Conservation (phyloP, 2,113 vertebrate genomes). For the Gasterosteus aculeatus region DNA sequence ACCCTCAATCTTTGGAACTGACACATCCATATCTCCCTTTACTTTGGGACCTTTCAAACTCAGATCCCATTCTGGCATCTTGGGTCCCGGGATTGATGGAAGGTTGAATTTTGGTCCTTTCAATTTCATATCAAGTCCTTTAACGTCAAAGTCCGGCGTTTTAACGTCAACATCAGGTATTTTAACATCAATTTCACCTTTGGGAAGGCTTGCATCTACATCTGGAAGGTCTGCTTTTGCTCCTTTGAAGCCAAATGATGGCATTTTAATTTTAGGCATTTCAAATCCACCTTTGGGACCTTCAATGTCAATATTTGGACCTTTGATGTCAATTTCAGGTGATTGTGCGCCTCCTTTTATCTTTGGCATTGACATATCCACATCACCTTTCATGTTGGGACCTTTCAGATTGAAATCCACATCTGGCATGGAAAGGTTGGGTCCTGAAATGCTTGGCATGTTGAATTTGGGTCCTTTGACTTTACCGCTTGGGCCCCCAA, state of each 20-base stretch:
- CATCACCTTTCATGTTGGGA: neutral
- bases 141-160: neutral
- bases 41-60: conserved; percentile 68
- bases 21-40: conserved; percentile 18
- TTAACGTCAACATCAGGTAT: conserved; percentile 52
- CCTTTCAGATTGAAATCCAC: neutral
- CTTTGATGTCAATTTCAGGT: conserved; percentile 14
- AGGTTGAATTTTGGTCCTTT: neutral
- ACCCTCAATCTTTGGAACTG: conserved; percentile 32
- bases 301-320: too few species aligned
- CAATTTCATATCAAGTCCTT: neutral
- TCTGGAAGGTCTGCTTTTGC: too few species aligned
- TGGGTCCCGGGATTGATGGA: conserved; percentile 50
- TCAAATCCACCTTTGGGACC: too few species aligned
- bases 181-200: too few species aligned
- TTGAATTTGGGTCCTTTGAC: conserved; percentile 61
- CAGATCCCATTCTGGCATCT: conserved; percentile 4
- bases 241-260: too few species aligned
- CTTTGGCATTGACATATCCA: conserved; percentile 52
- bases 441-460: conserved; percentile 39
- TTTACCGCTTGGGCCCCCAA: conserved; percentile 1
- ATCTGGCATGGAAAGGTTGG: neutral
- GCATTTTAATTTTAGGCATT: too few species aligned
- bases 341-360: conserved; percentile 46
- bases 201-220: too few species aligned